Conservation (phyloP, 1,140 invertebrate genomes). For the Ooceraea biroi region DNA sequence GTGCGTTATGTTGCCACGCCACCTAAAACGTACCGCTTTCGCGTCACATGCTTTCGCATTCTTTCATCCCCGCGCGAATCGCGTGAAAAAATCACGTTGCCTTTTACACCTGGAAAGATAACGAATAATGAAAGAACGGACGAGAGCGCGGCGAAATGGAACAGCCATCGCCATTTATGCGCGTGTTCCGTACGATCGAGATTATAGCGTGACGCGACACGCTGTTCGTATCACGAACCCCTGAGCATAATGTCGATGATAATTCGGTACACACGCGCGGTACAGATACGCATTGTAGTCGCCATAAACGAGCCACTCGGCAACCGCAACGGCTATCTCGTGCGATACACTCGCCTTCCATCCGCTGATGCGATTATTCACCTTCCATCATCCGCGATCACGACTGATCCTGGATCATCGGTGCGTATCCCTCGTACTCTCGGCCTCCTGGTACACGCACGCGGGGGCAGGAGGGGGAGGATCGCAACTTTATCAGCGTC, state of each 20-base stretch:
- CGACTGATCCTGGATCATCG: constrained; percentile 31
- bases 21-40: background rate
- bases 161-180: background rate
- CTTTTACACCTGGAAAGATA: background rate
- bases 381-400: constrained; percentile 47
- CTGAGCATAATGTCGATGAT: constrained; percentile 27
- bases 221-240: constrained; percentile 18
- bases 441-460: background rate
- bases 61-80: too few relatives aligned
- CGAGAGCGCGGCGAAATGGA: too few relatives aligned
- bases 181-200: background rate
- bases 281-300: constrained; percentile 23
- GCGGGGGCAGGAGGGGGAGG: background rate
- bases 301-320: constrained; percentile 10
- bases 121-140: background rate
- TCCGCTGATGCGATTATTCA: constrained; percentile 57
- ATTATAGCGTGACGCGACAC: constrained; percentile 18
- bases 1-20: background rate
- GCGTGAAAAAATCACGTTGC: background rate
- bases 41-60: constrained; percentile 6
- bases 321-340: constrained; percentile 42
- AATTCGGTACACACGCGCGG: constrained; percentile 13
- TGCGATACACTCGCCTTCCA: constrained; percentile 49
- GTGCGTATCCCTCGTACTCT: background rate
- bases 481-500: constrained; percentile 55